phyloP scores from a whole-genome alignment of 2,797 vertebrate species.

The Intellagama lesueurii region DNA sequence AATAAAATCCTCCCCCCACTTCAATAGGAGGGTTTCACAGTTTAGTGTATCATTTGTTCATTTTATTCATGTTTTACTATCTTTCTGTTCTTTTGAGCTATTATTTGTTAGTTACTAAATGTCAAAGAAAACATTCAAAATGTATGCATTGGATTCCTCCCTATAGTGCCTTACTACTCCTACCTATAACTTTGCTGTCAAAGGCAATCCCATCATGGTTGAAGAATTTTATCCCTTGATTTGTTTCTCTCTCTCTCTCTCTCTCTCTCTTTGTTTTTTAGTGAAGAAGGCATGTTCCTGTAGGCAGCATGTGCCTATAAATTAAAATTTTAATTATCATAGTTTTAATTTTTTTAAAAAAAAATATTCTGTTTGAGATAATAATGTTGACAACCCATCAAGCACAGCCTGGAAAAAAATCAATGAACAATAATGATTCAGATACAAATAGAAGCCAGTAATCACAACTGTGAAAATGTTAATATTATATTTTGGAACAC shows the following conservation, averaged over 20 bases:
- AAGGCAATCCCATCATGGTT: conserved; percentile 28
- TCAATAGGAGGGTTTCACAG: conserved; percentile 5
- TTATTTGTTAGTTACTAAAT: conserved; percentile 40
- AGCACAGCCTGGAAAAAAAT: not conserved
- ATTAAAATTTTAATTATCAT: conserved; percentile 17
- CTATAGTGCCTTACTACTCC: conserved; percentile 13
- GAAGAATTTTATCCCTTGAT: conserved; percentile 30
- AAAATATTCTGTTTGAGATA: conserved; percentile 29
- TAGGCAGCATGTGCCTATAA: conserved; percentile 25
- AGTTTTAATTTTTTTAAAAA: conserved; percentile 1
- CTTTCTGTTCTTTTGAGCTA: conserved; percentile 37
- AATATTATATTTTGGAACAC: conserved; percentile 11
- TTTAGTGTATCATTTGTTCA: conserved; percentile 10
- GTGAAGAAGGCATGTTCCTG: conserved; percentile 8
- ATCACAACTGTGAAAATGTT: conserved; percentile 11
- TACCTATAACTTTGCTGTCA: conserved; percentile 34
- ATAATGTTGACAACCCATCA: conserved; percentile 23
- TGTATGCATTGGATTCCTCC: conserved; percentile 26
- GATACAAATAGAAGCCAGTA: conserved; percentile 4
- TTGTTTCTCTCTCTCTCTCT: not conserved
- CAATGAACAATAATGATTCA: conserved; percentile 30
- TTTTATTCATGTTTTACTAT: conserved; percentile 35
- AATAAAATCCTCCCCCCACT: not conserved
- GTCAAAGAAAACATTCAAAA: conserved; percentile 25
- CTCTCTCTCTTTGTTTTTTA: not conserved